Conservation (phyloP, 2,888 invertebrate genomes). For the Philhelius pedissequus region DNA sequence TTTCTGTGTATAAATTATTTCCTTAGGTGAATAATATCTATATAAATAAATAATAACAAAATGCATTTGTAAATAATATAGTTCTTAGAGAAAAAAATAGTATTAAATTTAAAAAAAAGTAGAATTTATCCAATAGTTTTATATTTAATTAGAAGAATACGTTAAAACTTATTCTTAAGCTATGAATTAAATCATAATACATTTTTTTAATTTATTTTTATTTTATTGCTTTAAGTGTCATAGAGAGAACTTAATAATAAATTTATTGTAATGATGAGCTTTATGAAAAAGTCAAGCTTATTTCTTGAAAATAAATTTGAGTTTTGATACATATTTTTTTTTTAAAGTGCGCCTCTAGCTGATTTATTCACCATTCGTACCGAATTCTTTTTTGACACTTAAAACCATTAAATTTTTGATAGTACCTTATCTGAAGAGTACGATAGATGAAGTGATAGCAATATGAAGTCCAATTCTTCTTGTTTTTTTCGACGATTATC, state of each 20-base stretch:
- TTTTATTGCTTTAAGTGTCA: slow-evolving; percentile 43
- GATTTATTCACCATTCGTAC: too few species aligned
- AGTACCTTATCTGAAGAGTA: too few species aligned
- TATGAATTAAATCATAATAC: not conserved
- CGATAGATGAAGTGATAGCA: too few species aligned
- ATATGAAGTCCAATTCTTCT: too few species aligned
- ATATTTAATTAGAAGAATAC: not conserved
- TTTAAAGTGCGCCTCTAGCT: too few species aligned
- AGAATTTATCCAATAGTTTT: not conserved
- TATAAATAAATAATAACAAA: not conserved
- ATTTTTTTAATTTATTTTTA: slow-evolving; percentile 54
- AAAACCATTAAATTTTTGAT: too few species aligned
- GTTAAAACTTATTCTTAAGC: not conserved
- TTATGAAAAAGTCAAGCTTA: not conserved
- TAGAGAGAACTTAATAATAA: slow-evolving; percentile 1
- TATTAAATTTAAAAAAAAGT: not conserved
- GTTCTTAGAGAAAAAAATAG: not conserved
- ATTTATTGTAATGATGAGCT: not conserved
- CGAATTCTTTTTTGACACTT: too few species aligned
- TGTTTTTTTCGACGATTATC: too few species aligned
- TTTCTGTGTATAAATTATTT: slow-evolving; percentile 56
- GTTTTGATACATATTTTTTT: not conserved
- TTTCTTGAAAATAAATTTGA: not conserved
- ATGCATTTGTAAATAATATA: slow-evolving; percentile 6
- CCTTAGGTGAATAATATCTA: slow-evolving; percentile 3